Evolutionary conservation across 2,888 invertebrate species (phyloP).

Genomic region (Eilema caniola): DNA sequence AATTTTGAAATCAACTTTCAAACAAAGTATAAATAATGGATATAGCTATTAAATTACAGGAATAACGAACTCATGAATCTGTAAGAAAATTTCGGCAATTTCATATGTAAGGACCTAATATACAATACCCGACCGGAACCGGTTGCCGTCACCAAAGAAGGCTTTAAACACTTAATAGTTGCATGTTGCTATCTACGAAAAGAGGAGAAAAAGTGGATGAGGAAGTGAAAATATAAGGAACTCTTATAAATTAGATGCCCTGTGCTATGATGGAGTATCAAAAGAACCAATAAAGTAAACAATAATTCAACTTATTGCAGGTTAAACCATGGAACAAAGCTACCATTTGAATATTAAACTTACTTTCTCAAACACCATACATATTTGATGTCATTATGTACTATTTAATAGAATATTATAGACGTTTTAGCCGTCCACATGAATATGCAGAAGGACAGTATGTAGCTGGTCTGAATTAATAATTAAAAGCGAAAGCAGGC

Average conservation of each 20-base stretch:
- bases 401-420: slow-evolving; percentile 45
- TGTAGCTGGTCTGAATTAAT: slow-evolving; percentile 64
- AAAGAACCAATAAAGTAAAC: not conserved
- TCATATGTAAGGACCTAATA: too few species aligned
- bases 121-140: not conserved
- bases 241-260: too few species aligned
- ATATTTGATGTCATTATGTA: slow-evolving; percentile 32
- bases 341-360: not conserved
- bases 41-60: too few species aligned
- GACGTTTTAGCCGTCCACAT: slow-evolving; percentile 45
- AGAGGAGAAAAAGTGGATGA: not conserved
- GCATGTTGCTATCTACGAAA: too few species aligned
- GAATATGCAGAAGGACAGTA: slow-evolving; percentile 56
- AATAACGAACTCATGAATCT: too few species aligned
- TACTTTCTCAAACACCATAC: slow-evolving; percentile 12
- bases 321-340: not conserved
- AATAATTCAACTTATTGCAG: not conserved
- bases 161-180: not conserved
- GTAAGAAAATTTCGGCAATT: too few species aligned
- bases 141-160: not conserved
- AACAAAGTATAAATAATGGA: too few species aligned
- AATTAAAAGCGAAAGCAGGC: slow-evolving; percentile 66
- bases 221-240: not conserved
- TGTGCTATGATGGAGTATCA: too few species aligned
- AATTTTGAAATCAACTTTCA: too few species aligned